Conservation (phyloP, 2,113 vertebrate species). For the Microcebus jonahi region DNA sequence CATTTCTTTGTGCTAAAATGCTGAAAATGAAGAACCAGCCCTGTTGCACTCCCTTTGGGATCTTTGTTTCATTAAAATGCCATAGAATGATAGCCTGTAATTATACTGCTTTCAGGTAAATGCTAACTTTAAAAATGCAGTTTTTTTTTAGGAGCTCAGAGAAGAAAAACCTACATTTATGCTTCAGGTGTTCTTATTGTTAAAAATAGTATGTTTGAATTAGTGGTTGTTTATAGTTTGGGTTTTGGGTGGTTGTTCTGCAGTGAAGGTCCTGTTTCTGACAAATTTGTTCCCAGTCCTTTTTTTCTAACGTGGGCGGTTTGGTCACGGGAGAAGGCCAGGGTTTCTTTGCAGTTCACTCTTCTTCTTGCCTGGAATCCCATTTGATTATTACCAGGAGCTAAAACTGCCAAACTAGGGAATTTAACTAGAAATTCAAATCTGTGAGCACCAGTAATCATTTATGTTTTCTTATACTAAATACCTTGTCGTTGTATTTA, state of each 20-base stretch:
- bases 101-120: neutral
- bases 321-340: neutral
- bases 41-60: neutral
- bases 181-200: conserved; percentile 24
- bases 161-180: conserved; percentile 53
- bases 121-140: neutral
- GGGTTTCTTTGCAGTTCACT: neutral
- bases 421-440: conserved; percentile 46
- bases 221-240: conserved; percentile 47
- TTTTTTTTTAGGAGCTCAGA: conserved; percentile 45
- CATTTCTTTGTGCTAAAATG: conserved; percentile 41
- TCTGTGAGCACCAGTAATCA: conserved; percentile 34
- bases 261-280: conserved; percentile 38
- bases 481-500: neutral
- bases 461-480: conserved; percentile 49
- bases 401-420: conserved; percentile 34
- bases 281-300: conserved; percentile 57
- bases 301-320: conserved; percentile 45
- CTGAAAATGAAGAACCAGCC: conserved; percentile 46
- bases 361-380: neutral
- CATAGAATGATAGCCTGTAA: neutral
- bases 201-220: conserved; percentile 38
- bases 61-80: conserved; percentile 35
- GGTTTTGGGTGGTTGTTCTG: neutral
- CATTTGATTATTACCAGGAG: neutral